phyloP scores from a whole-genome alignment of 2,113 vertebrate genomes.

The Phycodurus eques region DNA sequence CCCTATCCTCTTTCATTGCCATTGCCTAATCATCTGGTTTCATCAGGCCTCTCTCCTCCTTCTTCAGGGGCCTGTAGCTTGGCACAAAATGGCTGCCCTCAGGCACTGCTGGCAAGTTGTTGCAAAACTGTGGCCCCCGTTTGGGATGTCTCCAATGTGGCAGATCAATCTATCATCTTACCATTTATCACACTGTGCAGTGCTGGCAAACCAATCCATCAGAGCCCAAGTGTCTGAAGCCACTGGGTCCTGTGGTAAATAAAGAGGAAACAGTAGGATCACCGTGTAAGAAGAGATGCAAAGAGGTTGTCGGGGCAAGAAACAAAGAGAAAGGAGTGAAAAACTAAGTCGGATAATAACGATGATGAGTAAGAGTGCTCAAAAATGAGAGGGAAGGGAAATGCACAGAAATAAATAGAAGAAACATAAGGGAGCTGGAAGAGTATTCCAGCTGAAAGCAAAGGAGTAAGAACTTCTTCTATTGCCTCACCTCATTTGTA shows the following conservation, averaged over 20 bases:
- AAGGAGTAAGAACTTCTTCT: background rate
- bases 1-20: conserved; percentile 17
- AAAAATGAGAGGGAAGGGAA: conserved; percentile 1
- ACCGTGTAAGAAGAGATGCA: conserved; percentile 14
- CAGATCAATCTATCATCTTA: conserved; percentile 60
- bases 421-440: background rate
- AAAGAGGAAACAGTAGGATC: conserved; percentile 52
- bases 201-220: conserved; percentile 59
- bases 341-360: background rate
- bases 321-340: conserved; percentile 8
- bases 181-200: conserved; percentile 57
- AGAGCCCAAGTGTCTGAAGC: conserved; percentile 54
- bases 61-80: conserved; percentile 45
- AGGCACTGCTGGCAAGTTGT: conserved; percentile 52
- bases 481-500: no score
- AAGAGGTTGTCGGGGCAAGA: conserved; percentile 15
- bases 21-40: conserved; percentile 57
- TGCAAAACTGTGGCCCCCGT: conserved; percentile 39
- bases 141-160: conserved; percentile 47
- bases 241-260: conserved; percentile 51
- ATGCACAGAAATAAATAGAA: background rate
- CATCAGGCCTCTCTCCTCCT: conserved; percentile 40
- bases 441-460: background rate
- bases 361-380: background rate
- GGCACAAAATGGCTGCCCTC: conserved; percentile 66